A percentile compares a stretch with the other conserved stretches of the same genome.
phyloP scores from a whole-genome alignment of 2,888 invertebrate genomes.

The Clunio marinus region DNA sequence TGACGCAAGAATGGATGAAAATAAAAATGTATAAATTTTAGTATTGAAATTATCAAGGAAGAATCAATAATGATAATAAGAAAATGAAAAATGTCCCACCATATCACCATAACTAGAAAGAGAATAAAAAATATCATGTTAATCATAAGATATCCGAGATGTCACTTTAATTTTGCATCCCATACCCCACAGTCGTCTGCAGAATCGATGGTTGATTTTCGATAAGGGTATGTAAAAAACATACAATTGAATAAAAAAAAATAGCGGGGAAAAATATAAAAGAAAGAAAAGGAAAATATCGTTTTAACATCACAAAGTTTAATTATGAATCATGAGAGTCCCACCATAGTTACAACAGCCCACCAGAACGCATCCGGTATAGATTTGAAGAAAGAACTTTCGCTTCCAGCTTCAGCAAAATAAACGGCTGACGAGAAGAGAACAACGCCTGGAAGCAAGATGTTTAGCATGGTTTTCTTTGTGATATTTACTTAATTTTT shows the following conservation, averaged over 20 bases:
- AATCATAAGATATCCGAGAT: conserved; percentile 10
- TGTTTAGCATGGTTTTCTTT: conserved; percentile 47
- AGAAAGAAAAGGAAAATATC: conserved; percentile 36
- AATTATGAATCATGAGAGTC: conserved; percentile 92
- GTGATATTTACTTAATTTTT: neutral
- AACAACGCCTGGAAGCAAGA: conserved; percentile 94
- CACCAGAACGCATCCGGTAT: conserved; percentile 99
- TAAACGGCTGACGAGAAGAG: conserved; percentile 99
- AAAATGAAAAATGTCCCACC: conserved; percentile 27
- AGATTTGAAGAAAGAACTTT: conserved; percentile 99
- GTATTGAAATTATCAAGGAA: too few species aligned
- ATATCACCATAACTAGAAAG: conserved; percentile 39
- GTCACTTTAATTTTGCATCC: conserved; percentile 4
- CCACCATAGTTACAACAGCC: conserved; percentile 99
- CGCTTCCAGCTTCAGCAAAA: conserved; percentile 99
- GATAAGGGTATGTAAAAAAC: conserved; percentile 42
- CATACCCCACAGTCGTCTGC: conserved; percentile 38
- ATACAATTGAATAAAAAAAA: too few species aligned
- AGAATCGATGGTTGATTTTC: conserved; percentile 41
- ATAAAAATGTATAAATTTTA: too few species aligned
- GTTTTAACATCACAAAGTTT: conserved; percentile 5
- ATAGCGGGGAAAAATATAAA: conserved; percentile 41
- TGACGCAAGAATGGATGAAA: too few species aligned
- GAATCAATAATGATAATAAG: neutral
- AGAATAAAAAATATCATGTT: conserved; percentile 28